phyloP scores from a whole-genome alignment of 1,140 invertebrate species.

The Diuraphis noxia region DNA sequence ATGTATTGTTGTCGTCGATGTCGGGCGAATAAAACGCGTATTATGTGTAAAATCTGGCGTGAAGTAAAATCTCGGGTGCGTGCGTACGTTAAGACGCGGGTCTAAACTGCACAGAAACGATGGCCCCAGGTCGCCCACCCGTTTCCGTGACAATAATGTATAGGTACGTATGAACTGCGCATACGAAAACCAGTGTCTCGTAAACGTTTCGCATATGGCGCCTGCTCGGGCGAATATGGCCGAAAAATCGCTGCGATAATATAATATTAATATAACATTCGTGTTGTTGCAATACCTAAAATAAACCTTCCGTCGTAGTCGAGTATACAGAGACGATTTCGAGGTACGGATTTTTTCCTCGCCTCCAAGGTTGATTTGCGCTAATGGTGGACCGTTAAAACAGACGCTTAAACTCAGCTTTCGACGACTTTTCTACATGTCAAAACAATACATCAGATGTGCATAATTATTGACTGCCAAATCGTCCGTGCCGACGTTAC shows the following conservation, averaged over 20 bases:
- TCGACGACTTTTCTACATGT: neutral
- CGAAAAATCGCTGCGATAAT: neutral
- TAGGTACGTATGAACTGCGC: neutral
- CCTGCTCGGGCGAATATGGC: neutral
- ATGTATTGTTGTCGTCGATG: neutral
- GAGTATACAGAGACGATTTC: neutral
- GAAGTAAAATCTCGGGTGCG: neutral
- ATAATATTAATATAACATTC: neutral
- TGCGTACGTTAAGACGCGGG: neutral
- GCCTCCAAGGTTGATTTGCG: too few species aligned
- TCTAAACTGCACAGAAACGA: conserved; percentile 10
- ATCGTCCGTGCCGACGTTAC: neutral
- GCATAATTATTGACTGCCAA: neutral
- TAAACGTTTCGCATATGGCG: conserved; percentile 36
- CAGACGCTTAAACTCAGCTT: neutral
- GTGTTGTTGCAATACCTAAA: neutral
- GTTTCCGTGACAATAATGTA: conserved; percentile 35
- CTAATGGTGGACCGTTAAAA: too few species aligned
- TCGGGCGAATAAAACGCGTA: neutral
- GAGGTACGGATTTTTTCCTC: neutral
- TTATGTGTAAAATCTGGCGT: conserved; percentile 24
- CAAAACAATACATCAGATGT: neutral
- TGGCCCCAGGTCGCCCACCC: conserved; percentile 51
- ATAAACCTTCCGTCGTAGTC: neutral
- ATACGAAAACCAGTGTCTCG: conserved; percentile 33